Evolutionary conservation across 30 jellyfish, hydroid and myxozoan genomes (phyloP).

Genomic region (Sanderia malayensis): DNA sequence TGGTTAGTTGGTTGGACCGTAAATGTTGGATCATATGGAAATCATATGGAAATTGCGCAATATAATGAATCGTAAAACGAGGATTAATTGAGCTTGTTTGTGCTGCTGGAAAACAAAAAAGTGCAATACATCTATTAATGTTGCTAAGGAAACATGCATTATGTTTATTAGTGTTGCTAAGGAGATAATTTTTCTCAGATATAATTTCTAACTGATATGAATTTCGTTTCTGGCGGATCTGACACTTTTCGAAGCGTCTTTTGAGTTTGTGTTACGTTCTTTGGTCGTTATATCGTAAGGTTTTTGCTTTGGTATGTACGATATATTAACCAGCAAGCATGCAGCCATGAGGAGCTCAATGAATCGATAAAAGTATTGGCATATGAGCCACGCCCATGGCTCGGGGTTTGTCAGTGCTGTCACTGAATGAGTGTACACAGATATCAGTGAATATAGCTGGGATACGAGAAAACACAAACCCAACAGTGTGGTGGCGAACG

Average conservation of each 20-base stretch:
- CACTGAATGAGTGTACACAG: conserved; percentile 6
- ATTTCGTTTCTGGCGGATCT: too few relatives aligned
- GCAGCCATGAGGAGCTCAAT: conserved; percentile 45
- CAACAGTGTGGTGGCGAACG: conserved; percentile 37
- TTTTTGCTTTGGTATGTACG: conserved; percentile 39
- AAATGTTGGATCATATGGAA: too few relatives aligned
- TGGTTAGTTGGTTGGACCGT: too few relatives aligned
- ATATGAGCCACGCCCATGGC: conserved; percentile 74
- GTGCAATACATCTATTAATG: too few relatives aligned
- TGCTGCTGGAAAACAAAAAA: too few relatives aligned
- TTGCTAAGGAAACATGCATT: too few relatives aligned
- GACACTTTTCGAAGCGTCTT: background rate
- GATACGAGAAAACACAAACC: conserved; percentile 40
- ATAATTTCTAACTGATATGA: too few relatives aligned
- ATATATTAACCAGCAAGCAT: conserved; percentile 41
- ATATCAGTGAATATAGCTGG: conserved; percentile 57
- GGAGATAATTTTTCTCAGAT: too few relatives aligned
- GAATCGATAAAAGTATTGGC: conserved; percentile 46
- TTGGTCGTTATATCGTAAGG: background rate
- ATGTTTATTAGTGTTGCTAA: too few relatives aligned
- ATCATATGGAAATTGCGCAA: too few relatives aligned
- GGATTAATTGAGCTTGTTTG: too few relatives aligned
- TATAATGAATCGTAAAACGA: too few relatives aligned
- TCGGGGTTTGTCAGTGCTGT: conserved; percentile 1
- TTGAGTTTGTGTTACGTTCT: background rate